These are phyloP conservation scores for Tetramorium alpestre DNA, from an alignment of 1,140 invertebrate genomes.

Conservation along the genomic window DNA sequence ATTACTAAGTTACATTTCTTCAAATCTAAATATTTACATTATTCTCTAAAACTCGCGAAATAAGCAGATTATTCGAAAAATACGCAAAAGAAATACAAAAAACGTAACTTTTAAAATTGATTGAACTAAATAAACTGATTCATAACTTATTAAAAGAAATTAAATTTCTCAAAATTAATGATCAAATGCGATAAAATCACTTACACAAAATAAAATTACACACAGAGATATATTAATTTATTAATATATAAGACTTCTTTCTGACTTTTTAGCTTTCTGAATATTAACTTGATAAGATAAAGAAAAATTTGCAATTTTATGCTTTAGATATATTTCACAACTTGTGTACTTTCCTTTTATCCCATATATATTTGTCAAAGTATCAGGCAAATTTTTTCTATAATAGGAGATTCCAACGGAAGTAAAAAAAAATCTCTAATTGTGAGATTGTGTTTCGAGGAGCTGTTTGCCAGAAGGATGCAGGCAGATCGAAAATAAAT, in stretches of 20 bases:
- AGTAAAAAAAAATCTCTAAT: conserved; percentile 43
- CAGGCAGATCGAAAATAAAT: conserved; percentile 32
- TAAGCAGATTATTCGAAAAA: neutral
- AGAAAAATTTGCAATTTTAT: neutral
- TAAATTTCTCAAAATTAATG: neutral
- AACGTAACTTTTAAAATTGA: neutral
- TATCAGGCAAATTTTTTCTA: neutral
- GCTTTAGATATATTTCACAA: neutral
- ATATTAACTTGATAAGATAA: neutral
- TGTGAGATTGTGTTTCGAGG: conserved; percentile 49
- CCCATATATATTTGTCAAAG: neutral
- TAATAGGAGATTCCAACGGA: neutral
- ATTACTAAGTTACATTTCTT: conserved; percentile 7
- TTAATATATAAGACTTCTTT: neutral
- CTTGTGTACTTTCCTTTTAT: neutral
- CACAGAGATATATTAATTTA: neutral
- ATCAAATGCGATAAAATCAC: neutral
- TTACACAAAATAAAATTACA: no score
- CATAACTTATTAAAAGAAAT: neutral
- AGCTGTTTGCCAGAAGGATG: conserved; percentile 52
- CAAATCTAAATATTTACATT: neutral
- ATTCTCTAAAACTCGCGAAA: neutral
- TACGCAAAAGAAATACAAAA: neutral
- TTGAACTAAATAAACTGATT: neutral
- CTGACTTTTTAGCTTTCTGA: neutral